Percentiles rank a stretch among this genome's conserved stretches.
Evolutionary conservation across 2,797 vertebrate genomes (phyloP).

Genomic region (Pitangus sulphuratus): DNA sequence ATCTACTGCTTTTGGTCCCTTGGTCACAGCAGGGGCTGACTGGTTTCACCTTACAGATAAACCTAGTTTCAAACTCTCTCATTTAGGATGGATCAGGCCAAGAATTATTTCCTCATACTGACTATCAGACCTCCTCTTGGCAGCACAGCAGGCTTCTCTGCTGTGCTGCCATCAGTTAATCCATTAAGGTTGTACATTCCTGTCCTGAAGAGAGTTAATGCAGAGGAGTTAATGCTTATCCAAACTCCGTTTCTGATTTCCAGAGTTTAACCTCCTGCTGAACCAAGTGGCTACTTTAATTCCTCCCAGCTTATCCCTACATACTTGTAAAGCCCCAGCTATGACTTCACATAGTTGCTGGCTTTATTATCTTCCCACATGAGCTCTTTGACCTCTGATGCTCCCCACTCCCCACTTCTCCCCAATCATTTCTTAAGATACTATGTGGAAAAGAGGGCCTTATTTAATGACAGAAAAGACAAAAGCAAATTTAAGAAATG

Average conservation of each 20-base stretch:
- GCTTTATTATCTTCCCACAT: not conserved
- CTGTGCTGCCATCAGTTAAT: slow-evolving; percentile 27
- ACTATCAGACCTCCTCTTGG: not conserved
- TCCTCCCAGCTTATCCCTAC: not conserved
- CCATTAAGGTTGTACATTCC: not conserved
- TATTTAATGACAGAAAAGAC: not conserved
- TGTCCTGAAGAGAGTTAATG: not conserved
- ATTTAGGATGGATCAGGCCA: not conserved
- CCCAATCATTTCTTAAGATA: not conserved
- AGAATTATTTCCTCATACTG: slow-evolving; percentile 10
- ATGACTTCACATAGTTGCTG: not conserved
- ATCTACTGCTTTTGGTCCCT: not conserved
- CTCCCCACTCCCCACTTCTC: not conserved
- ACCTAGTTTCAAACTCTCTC: not conserved
- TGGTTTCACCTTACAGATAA: not conserved
- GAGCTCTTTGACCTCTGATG: not conserved
- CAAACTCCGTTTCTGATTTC: not conserved
- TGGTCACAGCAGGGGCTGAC: not conserved
- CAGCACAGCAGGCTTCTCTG: not conserved
- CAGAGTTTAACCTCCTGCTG: not conserved
- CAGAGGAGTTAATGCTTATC: not conserved
- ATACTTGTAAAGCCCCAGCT: not conserved
- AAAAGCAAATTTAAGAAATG: slow-evolving; percentile 17
- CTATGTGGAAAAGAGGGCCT: not conserved
- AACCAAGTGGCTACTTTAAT: not conserved